Evolutionary conservation across 2,888 invertebrate genomes (phyloP), one percentile per base, ranked within the genome.

Genomic region (Pelosia muscerda): DNA sequence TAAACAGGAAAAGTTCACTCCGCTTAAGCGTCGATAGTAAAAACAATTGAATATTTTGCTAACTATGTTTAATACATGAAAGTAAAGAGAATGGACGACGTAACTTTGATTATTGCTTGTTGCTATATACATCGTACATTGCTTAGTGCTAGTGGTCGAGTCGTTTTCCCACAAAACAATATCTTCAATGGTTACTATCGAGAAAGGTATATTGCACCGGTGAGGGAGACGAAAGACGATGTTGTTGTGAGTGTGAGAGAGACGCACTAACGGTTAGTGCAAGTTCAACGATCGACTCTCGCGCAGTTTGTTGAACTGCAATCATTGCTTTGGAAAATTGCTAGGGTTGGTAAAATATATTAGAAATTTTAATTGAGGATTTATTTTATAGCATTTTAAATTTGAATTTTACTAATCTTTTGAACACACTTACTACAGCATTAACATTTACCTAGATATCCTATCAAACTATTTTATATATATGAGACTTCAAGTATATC

Each of bases 281-380:
- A 92, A 92, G 94, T 94, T 94, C 94, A 94, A 94, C 89, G 94
- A 88, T 92, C 94, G 92, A 88, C 91, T 93, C 92, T 85, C 82
- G 92, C 92, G 93, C 92, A 93, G 94, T 93, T 94, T 94, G 93
- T 94, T 94, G 94, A 94, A 93, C 94, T 91, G 90, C 89, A 93
- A 92, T 92, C 92, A 91, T 90, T 90, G 91, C 94, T 92, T 92
- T 89, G 91, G 92, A 91, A 92, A 93, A 93, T 88, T 84, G 85
- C 82, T 88, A 94, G 94, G 94, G 94, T 72, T 92, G 89, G 66
- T 79, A 71, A 71, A 70, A 68, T 56, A 8, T 56, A 71, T 73
- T 72, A 73, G 66, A 66, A 25, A 22, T 1, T 28, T 63, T 55
- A 34, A 8, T 49, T 49, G n/a, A n/a, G 9, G 28, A 8, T 26